These are phyloP conservation scores for Eilema griseolum DNA, from an alignment of 2,888 invertebrate genomes.

Conservation along the genomic window DNA sequence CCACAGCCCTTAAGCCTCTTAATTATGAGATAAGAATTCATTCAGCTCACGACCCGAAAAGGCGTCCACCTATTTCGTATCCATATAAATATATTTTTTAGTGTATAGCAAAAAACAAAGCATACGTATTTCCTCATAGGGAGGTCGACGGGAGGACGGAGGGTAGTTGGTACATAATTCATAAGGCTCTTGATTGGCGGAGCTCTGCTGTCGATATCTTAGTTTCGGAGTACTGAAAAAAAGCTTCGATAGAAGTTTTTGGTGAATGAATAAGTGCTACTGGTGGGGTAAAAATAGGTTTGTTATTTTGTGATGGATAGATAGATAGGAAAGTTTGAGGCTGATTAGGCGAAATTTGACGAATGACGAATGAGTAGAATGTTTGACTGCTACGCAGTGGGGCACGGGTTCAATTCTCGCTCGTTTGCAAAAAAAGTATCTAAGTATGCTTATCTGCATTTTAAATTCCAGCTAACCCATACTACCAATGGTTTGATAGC, in stretches of 20 bases:
- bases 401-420: no score
- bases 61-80: neutral
- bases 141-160: constrained; percentile 16
- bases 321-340: neutral
- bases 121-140: constrained; percentile 30
- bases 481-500: no score
- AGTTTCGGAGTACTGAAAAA: constrained; percentile 37
- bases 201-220: constrained; percentile 31
- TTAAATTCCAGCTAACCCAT: no score
- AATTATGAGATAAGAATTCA: constrained; percentile 8
- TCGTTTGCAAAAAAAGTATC: no score
- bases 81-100: constrained; percentile 22
- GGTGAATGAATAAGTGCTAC: constrained; percentile 19
- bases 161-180: constrained; percentile 51
- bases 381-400: no score
- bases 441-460: no score
- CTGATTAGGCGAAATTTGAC: neutral
- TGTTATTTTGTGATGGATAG: constrained; percentile 1
- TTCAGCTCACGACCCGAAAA: constrained; percentile 12
- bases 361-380: no score
- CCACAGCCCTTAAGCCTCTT: neutral
- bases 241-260: constrained; percentile 15
- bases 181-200: constrained; percentile 50
- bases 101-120: constrained; percentile 38
- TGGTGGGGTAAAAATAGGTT: constrained; percentile 2